Percentiles rank a stretch among this genome's conserved stretches.
Evolutionary conservation across 2,888 invertebrate genomes (phyloP).

Genomic region (Thymelicus lineola): DNA sequence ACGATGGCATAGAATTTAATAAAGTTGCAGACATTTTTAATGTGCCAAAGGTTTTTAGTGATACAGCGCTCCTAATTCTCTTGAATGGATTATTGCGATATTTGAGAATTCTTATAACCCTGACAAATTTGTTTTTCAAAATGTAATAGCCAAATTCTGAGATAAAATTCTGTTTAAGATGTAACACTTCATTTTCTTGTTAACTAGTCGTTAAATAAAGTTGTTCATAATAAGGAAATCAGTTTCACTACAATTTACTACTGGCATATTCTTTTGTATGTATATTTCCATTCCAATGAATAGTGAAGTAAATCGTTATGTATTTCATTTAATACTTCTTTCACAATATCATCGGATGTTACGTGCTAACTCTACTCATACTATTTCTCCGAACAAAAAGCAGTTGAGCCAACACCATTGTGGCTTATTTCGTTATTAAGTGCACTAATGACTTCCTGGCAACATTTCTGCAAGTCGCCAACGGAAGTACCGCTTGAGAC

Average conservation of each 20-base stretch:
- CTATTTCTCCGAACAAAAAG: constrained; percentile 29
- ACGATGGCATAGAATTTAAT: neutral
- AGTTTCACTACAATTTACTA: neutral
- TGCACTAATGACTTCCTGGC: constrained; percentile 59
- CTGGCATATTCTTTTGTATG: neutral
- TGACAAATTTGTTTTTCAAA: no score
- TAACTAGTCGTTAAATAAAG: neutral
- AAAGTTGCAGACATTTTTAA: constrained; percentile 1
- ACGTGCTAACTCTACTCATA: constrained; percentile 29
- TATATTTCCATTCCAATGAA: constrained; percentile 1
- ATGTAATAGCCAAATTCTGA: no score
- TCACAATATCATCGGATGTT: constrained; percentile 3
- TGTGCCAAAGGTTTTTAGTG: neutral
- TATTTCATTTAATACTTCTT: neutral
- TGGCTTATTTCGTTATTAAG: constrained; percentile 50
- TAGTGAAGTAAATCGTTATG: neutral
- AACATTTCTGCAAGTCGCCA: constrained; percentile 44
- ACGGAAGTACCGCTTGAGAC: constrained; percentile 51
- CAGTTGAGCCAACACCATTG: constrained; percentile 40
- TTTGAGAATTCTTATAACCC: no score
- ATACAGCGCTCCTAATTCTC: neutral
- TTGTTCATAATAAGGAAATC: neutral
- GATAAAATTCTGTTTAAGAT: no score
- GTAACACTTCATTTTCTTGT: neutral
- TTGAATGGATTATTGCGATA: neutral